A percentile compares a stretch with the other conserved stretches of the same genome.
Conservation (phyloP, 1,140 invertebrate species). For the Euglossa dilemma region DNA sequence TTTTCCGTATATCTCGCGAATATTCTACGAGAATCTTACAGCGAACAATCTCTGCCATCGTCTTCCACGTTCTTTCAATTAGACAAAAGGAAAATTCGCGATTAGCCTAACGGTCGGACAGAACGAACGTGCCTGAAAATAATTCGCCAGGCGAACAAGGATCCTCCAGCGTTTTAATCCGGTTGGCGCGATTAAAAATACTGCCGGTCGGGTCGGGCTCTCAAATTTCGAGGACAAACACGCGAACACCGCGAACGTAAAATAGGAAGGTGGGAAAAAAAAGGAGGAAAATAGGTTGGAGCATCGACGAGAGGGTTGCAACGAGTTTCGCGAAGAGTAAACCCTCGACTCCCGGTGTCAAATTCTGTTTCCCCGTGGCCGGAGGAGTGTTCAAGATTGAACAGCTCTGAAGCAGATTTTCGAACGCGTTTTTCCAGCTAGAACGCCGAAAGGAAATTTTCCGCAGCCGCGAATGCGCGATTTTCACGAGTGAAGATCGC, state of each 20-base stretch:
- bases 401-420: neutral
- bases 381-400: neutral
- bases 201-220: conserved; percentile 4
- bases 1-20: too few species aligned
- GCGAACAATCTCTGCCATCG: neutral
- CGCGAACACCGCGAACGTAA: neutral
- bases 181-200: conserved; percentile 18
- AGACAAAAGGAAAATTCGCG: too few species aligned
- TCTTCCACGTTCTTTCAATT: neutral
- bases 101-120: too few species aligned
- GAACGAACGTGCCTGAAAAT: neutral
- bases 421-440: neutral
- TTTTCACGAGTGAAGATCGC: too few species aligned
- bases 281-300: neutral
- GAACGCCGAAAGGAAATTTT: too few species aligned
- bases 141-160: neutral
- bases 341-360: neutral
- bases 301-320: neutral
- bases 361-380: neutral
- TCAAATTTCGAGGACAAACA: conserved; percentile 25
- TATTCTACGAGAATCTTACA: too few species aligned
- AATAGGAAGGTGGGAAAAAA: conserved; percentile 4
- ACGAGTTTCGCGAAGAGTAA: conserved; percentile 4
- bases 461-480: too few species aligned
- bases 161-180: neutral